Evolutionary conservation across 2,113 vertebrate species (phyloP), one percentile per base, ranked within the genome.

Genomic region (Cebidichthys violaceus): DNA sequence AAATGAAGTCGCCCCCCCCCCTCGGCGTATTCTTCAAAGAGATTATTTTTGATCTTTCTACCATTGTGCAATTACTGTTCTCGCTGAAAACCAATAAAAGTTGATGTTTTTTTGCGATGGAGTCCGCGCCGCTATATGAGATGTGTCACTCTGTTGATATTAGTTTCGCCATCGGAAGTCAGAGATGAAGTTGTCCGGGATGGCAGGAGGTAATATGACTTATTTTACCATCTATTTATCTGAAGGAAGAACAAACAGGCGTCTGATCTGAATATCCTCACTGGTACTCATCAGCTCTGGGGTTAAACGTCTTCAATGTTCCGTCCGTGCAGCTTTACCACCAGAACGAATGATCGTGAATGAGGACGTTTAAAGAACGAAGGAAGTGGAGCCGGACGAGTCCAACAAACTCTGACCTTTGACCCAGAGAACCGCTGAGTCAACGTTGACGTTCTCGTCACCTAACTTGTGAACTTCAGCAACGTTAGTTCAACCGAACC

Each of bases 71-170:
- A 94, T 92, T 83, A 89, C 87, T 85, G 82, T 85, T 92, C 85
- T 84, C 76, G 35, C 81, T 77, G 79, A 86, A 57, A 93, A 90
- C 86, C 90, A 92, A 94, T 91, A 89, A 90, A 88, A 88, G 75
- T 24, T 59, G 67, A 83, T 24, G 52, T 24, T 54, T 86, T 77
- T 84, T 60, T 84, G 70, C 82, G 54, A 75, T 79, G 35, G 69
- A 75, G 83, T 82, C 81, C 64, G 62, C 14, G 81, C 66, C 55
- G 2, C 61, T 60, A 82, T 89, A 91, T 86, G 84, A 88, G 75
- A 88, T 70, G 35, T 87, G 83, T 89, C 82, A 81, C 70, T 89
- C 80, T 81, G 31, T 70, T 70, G 78, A 91, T 90, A 92, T 90
- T 88, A 90, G 73, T 86, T 91, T 91, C 79, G 79, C 78, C 85